Evolutionary conservation across 2,888 invertebrate genomes (phyloP).

Genomic region (Phyllotreta striolata): DNA sequence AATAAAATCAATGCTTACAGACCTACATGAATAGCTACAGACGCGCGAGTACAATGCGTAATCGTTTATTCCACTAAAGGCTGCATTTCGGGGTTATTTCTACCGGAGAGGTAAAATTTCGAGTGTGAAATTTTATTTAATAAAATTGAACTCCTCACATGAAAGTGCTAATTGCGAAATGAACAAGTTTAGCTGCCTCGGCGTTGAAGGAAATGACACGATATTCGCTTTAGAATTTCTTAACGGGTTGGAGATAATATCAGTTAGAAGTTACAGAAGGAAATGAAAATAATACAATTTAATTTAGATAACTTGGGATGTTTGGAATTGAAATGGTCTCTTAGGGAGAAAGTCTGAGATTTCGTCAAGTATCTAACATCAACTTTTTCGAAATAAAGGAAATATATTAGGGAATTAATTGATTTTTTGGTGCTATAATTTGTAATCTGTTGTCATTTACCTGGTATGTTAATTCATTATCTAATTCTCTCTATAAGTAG

Average conservation of each 20-base stretch:
- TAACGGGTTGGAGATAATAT: slow-evolving; percentile 6
- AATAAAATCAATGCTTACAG: too few relatives aligned
- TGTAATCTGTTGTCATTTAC: background rate
- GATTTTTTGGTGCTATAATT: too few relatives aligned
- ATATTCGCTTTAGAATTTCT: slow-evolving; percentile 9
- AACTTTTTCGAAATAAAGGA: too few relatives aligned
- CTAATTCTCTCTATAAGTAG: slow-evolving; percentile 7
- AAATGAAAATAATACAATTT: slow-evolving; percentile 23
- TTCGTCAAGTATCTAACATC: background rate
- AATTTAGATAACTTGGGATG: slow-evolving; percentile 20
- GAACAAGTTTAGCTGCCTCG: slow-evolving; percentile 2
- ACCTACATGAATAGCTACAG: too few relatives aligned
- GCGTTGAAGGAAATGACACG: background rate
- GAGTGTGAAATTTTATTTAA: too few relatives aligned
- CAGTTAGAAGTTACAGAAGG: slow-evolving; percentile 8
- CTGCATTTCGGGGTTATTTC: too few relatives aligned
- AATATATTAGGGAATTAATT: too few relatives aligned
- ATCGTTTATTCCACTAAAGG: too few relatives aligned
- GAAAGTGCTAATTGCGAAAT: background rate
- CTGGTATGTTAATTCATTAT: background rate
- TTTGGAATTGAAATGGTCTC: slow-evolving; percentile 8
- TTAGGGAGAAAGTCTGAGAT: background rate
- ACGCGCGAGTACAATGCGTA: too few relatives aligned
- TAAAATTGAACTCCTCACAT: background rate
- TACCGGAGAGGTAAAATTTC: too few relatives aligned